Evolutionary conservation across 2,113 vertebrate genomes (phyloP).

Genomic region (Melanerpes formicivorus): DNA sequence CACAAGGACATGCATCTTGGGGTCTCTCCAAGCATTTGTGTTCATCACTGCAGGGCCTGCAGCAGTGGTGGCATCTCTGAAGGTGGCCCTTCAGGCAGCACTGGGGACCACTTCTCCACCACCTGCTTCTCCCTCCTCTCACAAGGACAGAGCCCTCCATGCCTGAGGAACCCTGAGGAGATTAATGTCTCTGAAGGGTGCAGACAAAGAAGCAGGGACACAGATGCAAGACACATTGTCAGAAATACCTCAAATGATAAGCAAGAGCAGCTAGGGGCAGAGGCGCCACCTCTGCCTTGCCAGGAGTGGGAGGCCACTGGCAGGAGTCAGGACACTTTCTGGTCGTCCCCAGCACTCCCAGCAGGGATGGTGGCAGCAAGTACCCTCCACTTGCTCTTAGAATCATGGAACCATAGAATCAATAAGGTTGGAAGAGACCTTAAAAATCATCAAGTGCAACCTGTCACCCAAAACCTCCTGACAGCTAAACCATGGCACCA

Average conservation of each 20-base stretch:
- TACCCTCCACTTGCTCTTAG: not conserved
- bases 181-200: not conserved
- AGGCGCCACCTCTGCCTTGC: not conserved
- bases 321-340: not conserved
- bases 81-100: no score
- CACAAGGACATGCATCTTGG: accelerated
- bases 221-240: not conserved
- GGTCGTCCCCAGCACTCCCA: accelerated
- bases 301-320: not conserved
- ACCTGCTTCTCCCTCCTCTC: not conserved
- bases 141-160: not conserved
- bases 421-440: no score
- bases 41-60: not conserved
- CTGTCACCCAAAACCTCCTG: no score
- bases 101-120: not conserved
- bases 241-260: not conserved
- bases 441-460: no score
- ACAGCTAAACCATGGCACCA: no score
- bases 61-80: not conserved
- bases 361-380: accelerated
- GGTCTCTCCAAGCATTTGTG: not conserved
- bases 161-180: no score
- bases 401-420: no score
- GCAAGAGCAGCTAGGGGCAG: not conserved
- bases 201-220: not conserved